Conservation (phyloP, 2,113 vertebrate genomes). For the Marcusenius ussheri region DNA sequence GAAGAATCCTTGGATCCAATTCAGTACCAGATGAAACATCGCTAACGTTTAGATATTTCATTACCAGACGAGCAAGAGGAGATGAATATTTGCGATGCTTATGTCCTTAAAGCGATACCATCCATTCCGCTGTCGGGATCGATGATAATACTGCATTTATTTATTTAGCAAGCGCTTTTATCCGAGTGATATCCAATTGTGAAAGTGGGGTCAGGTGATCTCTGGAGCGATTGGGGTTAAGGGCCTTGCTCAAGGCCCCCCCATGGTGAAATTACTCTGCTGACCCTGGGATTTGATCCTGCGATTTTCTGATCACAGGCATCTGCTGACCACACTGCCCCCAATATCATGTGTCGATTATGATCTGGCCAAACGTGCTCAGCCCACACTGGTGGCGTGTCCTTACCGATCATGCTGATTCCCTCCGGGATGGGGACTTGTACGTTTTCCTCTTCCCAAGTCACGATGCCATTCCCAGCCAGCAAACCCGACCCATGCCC, state of each 20-base stretch:
- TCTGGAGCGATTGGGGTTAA: background rate
- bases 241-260: background rate
- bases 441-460: background rate
- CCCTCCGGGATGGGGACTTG: background rate
- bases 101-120: background rate
- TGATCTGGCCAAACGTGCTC: background rate
- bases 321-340: background rate
- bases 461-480: background rate
- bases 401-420: background rate
- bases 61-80: background rate
- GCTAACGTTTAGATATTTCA: background rate
- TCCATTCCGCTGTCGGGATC: background rate
- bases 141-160: background rate
- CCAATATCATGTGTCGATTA: background rate
- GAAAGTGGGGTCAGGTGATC: background rate
- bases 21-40: background rate
- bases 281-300: background rate
- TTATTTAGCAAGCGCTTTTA: background rate
- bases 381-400: background rate
- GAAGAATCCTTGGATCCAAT: background rate
- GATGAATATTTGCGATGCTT: background rate
- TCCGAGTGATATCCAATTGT: background rate
- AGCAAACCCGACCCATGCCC: background rate
- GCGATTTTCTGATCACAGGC: background rate
- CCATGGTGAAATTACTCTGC: background rate